These are phyloP conservation scores for Apus apus DNA, from an alignment of 2,113 vertebrate species.

Conservation along the genomic window DNA sequence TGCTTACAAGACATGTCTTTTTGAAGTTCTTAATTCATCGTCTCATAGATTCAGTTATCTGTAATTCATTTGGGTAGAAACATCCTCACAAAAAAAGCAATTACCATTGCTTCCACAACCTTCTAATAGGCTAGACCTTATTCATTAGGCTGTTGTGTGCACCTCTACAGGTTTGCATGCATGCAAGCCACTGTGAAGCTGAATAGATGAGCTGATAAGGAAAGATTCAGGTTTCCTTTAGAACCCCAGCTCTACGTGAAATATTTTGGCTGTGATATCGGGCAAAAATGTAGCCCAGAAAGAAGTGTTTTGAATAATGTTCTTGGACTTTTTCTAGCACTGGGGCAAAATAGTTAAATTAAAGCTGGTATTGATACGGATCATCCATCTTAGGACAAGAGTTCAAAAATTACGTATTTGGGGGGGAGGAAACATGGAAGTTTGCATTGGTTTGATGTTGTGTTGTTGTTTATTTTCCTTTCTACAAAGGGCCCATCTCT, in stretches of 20 bases:
- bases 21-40: neutral
- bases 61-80: neutral
- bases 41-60: neutral
- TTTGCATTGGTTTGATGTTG: neutral
- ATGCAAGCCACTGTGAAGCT: neutral
- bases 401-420: neutral
- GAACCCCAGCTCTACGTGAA: neutral
- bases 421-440: fast-evolving
- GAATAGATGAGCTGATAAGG: neutral
- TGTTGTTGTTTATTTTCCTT: neutral
- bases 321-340: neutral
- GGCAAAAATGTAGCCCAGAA: neutral
- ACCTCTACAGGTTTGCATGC: neutral
- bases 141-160: neutral
- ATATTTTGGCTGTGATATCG: neutral
- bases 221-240: neutral
- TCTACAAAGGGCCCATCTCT: neutral
- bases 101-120: neutral
- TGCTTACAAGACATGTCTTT: neutral
- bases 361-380: neutral
- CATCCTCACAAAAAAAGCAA: neutral
- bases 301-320: neutral
- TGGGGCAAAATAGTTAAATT: neutral
- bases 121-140: neutral
- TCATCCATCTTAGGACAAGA: neutral